Evolutionary conservation across 2,113 vertebrate species (phyloP), one percentile per base, ranked within the genome.

Genomic region (Silurus asotus): DNA sequence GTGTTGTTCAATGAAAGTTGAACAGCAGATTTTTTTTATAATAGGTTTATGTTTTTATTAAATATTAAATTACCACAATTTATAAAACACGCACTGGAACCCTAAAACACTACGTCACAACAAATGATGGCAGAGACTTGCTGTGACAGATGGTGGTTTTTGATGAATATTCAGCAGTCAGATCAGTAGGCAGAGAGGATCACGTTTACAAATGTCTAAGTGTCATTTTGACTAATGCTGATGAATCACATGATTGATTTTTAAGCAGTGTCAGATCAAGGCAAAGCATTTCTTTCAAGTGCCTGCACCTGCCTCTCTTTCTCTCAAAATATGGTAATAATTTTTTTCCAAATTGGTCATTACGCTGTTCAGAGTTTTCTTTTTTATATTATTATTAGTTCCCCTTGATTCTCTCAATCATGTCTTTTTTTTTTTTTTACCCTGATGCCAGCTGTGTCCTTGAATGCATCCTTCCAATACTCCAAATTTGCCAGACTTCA

Each of bases 161-260:
- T 86, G 67, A 88, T 88, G 78, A 88, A 88, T 88, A 83, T 88
- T 86, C 84, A 81, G 70, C n/a, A 82, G 72, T 79, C 56, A 55
- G 83, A 87, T 87, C 85, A 83, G 75, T 64, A 89, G 69, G 83
- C 81, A 80, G 80, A 59, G 67, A 87, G 88, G 87, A 81, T 89
- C 88, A 89, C 19, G 80, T 87, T 89, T 62, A 79, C 83, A 87
- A 84, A 87, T 87, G 85, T 80, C 84, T 65, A 81, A 78, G 82
- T 82, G 81, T 86, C 82, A 83, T 72, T 83, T 83, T 82, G 88
- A 86, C 79, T 81, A 59, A 89, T 84, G 55, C 72, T 62, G 55
- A 81, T 87, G 88, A 88, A 77, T 84, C 81, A 88, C 48, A 55
- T 56, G 56, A 80, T 72, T 83, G 80, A 49, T 86, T 82, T 75